Evolutionary conservation across 2,113 vertebrate species (phyloP), one percentile per base, ranked within the genome.

Genomic region (Camelus dromedarius): DNA sequence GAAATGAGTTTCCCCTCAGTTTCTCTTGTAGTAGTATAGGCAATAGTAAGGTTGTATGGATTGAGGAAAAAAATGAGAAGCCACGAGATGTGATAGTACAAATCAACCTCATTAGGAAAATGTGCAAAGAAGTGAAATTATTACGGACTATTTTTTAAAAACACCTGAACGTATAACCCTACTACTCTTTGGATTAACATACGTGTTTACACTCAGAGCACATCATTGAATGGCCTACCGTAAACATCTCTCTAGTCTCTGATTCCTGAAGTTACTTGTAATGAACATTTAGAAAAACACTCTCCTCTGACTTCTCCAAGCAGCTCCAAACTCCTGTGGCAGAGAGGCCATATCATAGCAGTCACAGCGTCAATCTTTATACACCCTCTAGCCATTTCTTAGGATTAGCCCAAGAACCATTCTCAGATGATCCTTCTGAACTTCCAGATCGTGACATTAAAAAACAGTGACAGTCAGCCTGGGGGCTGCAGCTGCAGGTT

Each of bases 361-460:
- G 58, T 52, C 20, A 64, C 28, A 77, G 54, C 32, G 86, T 92
- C 70, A 22, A 64, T 48, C 93, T 95, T 84, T 70, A 56, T 76
- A 79, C 20, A 58, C 86, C 81, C 79, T 22, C 42, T 12, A 96
- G 56, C 38, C 52, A 83, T 58, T 85, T 95, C 38, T 92, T 52
- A 70, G 67, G 77, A 96, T 94, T 95, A 90, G 24, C 52, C 69
- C 56, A 67, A 73, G 35, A 96, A 56, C 30, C 52, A 72, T 75
- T 95, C 67, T 89, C 77, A 86, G 82, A 46, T 95, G 82, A 93
- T 73, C 89, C 64, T 62, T 83, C 62, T 52, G 70, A 89, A 93
- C 56, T 91, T 95, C 52, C 15, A 82, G 72, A 95, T 95, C 85
- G 62, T 89, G 82, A 87, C 94, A 86, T 96, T 97, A 92, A 96